These are phyloP conservation scores for Caenorhabditis briggsae DNA, from an alignment of 1,140 invertebrate species.

Conservation along the genomic window DNA sequence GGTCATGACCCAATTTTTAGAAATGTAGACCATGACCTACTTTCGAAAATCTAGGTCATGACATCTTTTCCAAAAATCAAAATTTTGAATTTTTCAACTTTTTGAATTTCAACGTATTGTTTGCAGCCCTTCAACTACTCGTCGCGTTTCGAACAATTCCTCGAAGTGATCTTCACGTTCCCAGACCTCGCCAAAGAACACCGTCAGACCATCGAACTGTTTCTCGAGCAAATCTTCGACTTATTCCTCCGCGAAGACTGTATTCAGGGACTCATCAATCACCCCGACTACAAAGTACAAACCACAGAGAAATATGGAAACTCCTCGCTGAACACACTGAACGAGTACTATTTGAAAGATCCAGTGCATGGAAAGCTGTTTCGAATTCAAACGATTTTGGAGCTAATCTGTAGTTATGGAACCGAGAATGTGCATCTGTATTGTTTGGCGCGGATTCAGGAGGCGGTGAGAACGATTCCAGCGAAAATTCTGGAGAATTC, in stretches of 20 bases:
- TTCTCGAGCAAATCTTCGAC: background rate
- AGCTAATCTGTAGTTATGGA: conserved; percentile 9
- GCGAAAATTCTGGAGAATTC: conserved; percentile 4
- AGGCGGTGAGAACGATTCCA: background rate
- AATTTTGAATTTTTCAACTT: too few species aligned
- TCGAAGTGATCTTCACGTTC: conserved; percentile 10
- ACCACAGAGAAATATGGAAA: background rate
- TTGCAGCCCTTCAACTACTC: too few species aligned
- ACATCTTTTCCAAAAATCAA: too few species aligned
- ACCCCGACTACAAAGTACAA: background rate
- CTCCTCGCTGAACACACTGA: background rate
- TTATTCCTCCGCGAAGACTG: background rate
- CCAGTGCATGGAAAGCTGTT: background rate
- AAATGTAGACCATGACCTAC: too few species aligned
- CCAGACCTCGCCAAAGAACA: background rate
- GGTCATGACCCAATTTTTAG: too few species aligned
- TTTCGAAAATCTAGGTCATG: too few species aligned
- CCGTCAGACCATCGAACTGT: background rate
- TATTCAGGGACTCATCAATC: background rate
- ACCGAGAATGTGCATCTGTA: background rate
- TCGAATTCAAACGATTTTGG: background rate
- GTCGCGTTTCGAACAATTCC: background rate
- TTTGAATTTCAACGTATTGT: too few species aligned
- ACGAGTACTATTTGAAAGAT: background rate
- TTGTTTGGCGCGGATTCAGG: conserved; percentile 14